Percentiles rank a stretch among this genome's conserved stretches.
These are phyloP conservation scores for Drosophila yooni DNA, from an alignment of 2,888 invertebrate genomes.

Conservation along the genomic window DNA sequence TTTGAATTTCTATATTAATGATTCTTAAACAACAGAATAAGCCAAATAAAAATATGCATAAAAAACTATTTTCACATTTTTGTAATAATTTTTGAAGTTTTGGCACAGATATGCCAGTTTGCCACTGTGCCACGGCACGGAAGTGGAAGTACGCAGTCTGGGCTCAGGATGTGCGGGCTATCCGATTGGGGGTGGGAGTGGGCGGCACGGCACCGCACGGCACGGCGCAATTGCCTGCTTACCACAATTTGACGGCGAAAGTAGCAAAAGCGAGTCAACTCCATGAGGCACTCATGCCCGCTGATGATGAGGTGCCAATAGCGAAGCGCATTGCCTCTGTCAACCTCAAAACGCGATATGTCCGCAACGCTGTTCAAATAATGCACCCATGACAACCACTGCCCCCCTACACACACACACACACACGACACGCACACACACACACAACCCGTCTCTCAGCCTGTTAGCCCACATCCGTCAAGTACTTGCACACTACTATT, in stretches of 20 bases:
- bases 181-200: not conserved
- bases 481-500: conserved; percentile 49
- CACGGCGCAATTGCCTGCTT: conserved; percentile 40
- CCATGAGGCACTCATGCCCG: conserved; percentile 32
- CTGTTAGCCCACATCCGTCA: conserved; percentile 34
- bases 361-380: conserved; percentile 54
- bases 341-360: conserved; percentile 40
- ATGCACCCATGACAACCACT: conserved; percentile 33
- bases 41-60: not conserved
- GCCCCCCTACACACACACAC: not conserved
- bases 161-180: conserved; percentile 26
- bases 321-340: conserved; percentile 18
- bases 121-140: not conserved
- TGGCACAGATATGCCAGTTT: not conserved
- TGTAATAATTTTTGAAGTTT: not conserved
- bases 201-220: not conserved
- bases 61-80: not conserved
- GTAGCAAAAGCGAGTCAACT: conserved; percentile 46
- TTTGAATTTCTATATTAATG: accelerated
- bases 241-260: conserved; percentile 63
- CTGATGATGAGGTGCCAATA: conserved; percentile 51
- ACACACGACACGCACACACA: not conserved
- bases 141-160: not conserved
- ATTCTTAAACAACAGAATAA: not conserved
- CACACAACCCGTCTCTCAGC: not conserved